phyloP scores from a whole-genome alignment of 2,113 vertebrate genomes.

The Apodemus sylvaticus region DNA sequence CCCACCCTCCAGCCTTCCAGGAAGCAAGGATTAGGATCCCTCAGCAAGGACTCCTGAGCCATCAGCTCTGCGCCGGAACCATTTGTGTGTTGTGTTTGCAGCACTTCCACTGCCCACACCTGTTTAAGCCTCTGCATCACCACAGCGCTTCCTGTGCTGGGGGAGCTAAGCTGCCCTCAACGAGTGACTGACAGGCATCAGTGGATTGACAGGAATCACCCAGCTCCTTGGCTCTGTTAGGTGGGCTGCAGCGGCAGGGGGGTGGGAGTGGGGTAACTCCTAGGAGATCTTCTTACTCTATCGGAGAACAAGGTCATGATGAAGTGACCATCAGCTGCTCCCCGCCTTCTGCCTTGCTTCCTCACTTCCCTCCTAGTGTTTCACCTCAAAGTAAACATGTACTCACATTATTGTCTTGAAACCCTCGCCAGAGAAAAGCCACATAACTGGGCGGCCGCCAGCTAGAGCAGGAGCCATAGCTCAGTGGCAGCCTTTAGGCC shows the following conservation, averaged over 20 bases:
- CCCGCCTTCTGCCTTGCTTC: neutral
- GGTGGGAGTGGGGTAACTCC: neutral
- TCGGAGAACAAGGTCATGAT: neutral
- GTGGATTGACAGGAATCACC: neutral
- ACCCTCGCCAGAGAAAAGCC: neutral
- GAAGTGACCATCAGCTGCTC: neutral
- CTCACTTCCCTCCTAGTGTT: neutral
- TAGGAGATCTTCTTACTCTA: neutral
- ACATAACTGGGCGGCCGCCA: neutral
- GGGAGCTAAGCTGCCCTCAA: neutral
- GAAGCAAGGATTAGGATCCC: neutral
- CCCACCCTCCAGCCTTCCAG: neutral
- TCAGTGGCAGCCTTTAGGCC: neutral
- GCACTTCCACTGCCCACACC: neutral
- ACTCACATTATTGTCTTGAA: neutral
- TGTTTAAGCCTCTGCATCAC: neutral
- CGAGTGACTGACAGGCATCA: fast-evolving
- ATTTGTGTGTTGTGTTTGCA: too few relatives aligned
- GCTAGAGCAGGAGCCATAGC: fast-evolving
- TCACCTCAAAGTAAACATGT: neutral
- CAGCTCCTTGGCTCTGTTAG: neutral
- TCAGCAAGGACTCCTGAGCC: neutral
- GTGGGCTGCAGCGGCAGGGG: neutral
- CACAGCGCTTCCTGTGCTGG: neutral
- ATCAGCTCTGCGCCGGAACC: neutral